Base-by-base conservation (phyloP, 2,888 invertebrate genomes). In the Agrochola lychnidis region DNA sequence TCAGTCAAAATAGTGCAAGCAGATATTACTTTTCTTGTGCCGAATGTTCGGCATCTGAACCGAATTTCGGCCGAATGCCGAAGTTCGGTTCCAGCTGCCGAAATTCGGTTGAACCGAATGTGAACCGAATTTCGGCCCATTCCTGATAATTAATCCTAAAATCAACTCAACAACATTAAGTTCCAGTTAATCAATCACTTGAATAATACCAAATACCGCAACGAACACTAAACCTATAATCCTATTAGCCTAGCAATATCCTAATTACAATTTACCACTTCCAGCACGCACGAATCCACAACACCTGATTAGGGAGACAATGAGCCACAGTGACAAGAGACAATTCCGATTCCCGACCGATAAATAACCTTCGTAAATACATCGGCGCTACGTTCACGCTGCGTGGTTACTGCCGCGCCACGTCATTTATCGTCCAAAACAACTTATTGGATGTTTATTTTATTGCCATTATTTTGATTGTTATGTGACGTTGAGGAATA, bases 251-350 rank as follows among this genome's bases (percentile, higher is more conserved):
- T 59, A 68, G 57, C 62, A 80, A 78, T 74, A 70, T 76, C 36
- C 73, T 80, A 70, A 86, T 78, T 73, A 77, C 72, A 69, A 73
- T 63, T 66, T 75, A 73, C 73, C 87, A 67, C 84, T 69, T 86
- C 86, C 56, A 86, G 87, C 70, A 70, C 68, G 76, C 48, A 72
- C 80, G 70, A 72, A 85, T 85, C 86, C 82, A 81, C 78, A 75
- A 82, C 69, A 82, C 73, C 88, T 90, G 89, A 91, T 91, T 90
- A 91, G 89, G 89, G 88, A 84, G 91, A 89, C 91, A 90, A 91
- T 89, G 85, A 86, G 78, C 70, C 73, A 30, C 67, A 77, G 51
- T 78, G 81, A 79, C 83, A 73, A 83, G 71, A 86, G 81, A 84
- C 86, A 86, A 87, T 88, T 84, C 85, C 66, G 69, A 76, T 87